A percentile compares a stretch with the other conserved stretches of the same genome.
Evolutionary conservation across 2,888 invertebrate species (phyloP).

Genomic region (Schizotus pectinicornis): DNA sequence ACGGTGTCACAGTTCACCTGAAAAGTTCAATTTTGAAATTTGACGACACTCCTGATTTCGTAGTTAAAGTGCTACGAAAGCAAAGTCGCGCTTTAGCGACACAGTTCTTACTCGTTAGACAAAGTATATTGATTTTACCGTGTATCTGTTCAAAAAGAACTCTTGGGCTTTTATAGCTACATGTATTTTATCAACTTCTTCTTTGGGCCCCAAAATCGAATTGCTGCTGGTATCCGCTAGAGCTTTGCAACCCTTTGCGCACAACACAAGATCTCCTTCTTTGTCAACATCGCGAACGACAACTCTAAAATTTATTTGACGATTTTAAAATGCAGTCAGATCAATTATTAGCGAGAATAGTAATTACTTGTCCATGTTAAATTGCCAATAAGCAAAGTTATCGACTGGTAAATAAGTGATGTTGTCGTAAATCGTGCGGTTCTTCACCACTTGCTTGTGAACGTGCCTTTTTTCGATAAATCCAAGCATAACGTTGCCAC

Average conservation of each 20-base stretch:
- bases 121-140: constrained; percentile 39
- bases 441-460: constrained; percentile 45
- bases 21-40: constrained; percentile 31
- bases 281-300: constrained; percentile 15
- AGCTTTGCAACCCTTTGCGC: constrained; percentile 53
- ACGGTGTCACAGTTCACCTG: constrained; percentile 68
- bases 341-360: background rate
- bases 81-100: no score
- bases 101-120: background rate
- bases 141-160: constrained; percentile 43
- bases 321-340: constrained; percentile 16
- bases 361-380: constrained; percentile 68
- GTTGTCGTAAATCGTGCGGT: constrained; percentile 55
- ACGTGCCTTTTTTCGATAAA: constrained; percentile 69
- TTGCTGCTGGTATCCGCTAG: constrained; percentile 58
- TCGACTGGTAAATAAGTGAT: constrained; percentile 69
- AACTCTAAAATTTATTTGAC: constrained; percentile 27
- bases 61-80: no score
- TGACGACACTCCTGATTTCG: background rate
- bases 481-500: constrained; percentile 67
- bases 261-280: constrained; percentile 38
- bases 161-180: constrained; percentile 52
- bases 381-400: constrained; percentile 68
- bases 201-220: constrained; percentile 56
- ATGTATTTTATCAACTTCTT: constrained; percentile 56